Percentiles rank a stretch among this genome's conserved stretches.
phyloP scores from a whole-genome alignment of 2,797 vertebrate genomes.

The Coreius guichenoti region DNA sequence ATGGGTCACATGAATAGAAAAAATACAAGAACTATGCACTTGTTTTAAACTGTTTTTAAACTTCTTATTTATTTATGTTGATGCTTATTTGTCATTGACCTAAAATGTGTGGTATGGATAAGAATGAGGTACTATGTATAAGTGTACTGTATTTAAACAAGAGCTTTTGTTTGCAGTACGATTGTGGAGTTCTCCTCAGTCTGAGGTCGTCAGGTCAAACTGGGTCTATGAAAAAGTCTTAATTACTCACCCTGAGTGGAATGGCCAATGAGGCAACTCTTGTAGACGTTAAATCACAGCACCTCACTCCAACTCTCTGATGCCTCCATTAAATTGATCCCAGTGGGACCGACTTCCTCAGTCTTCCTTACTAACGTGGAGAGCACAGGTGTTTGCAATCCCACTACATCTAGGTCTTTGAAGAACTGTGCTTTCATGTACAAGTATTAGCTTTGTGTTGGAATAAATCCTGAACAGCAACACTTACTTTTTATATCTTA shows the following conservation, averaged over 20 bases:
- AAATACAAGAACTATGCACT: not conserved
- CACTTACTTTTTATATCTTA: not conserved
- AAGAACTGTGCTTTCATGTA: slow-evolving; percentile 11
- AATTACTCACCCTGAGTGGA: slow-evolving; percentile 68
- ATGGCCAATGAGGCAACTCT: slow-evolving; percentile 56
- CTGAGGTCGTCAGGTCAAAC: slow-evolving; percentile 63
- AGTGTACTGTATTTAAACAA: slow-evolving; percentile 4
- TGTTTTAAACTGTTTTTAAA: not conserved
- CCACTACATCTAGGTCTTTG: not conserved
- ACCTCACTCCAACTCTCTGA: slow-evolving; percentile 28
- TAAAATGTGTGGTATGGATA: not conserved
- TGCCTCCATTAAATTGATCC: slow-evolving; percentile 51
- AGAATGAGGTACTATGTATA: not conserved
- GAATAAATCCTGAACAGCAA: not conserved
- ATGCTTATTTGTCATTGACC: not conserved
- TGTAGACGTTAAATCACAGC: slow-evolving; percentile 33
- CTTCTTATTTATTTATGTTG: not conserved
- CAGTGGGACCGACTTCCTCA: slow-evolving; percentile 34
- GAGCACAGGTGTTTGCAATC: slow-evolving; percentile 28
- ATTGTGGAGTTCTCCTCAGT: not conserved
- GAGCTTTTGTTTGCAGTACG: not conserved
- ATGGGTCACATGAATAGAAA: no score
- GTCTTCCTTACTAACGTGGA: slow-evolving; percentile 12
- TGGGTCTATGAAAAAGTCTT: slow-evolving; percentile 64
- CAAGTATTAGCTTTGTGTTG: not conserved